Conservation (phyloP, 92 coral and sea anemone species). For the Galaxea fascicularis region DNA sequence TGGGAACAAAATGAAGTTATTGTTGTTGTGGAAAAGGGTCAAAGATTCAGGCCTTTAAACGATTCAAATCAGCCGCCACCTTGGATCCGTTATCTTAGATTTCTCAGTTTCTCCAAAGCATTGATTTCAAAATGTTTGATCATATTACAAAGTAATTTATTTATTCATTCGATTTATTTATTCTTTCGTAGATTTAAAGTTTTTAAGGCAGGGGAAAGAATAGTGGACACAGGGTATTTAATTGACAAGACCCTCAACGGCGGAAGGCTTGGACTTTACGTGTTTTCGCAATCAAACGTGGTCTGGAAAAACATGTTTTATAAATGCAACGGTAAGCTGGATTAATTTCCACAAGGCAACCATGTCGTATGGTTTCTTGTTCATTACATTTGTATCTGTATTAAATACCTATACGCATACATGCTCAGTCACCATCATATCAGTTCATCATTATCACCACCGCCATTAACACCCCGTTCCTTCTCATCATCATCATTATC, state of each 20-base stretch:
- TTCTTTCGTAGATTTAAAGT: conserved; percentile 60
- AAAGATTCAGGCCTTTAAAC: no score
- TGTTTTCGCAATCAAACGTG: conserved; percentile 86
- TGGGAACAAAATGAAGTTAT: no score
- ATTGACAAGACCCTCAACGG: conserved; percentile 79
- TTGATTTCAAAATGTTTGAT: no score
- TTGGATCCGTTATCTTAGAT: no score
- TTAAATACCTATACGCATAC: no score
- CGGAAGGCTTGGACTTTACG: conserved; percentile 92
- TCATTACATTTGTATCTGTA: no score
- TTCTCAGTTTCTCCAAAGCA: no score
- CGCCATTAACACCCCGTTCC: background rate
- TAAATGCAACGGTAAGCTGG: conserved; percentile 80
- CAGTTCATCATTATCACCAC: background rate
- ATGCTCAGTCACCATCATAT: no score
- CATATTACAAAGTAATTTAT: background rate
- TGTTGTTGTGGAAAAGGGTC: no score
- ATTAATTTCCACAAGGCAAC: background rate
- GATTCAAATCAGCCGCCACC: no score
- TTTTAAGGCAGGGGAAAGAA: conserved; percentile 47
- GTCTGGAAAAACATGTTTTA: conserved; percentile 85
- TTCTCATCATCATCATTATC: background rate
- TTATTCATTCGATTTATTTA: background rate
- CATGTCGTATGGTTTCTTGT: no score
- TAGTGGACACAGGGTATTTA: conserved; percentile 89